Conservation (phyloP, 2,797 vertebrate genomes). For the Rhinophrynus dorsalis region DNA sequence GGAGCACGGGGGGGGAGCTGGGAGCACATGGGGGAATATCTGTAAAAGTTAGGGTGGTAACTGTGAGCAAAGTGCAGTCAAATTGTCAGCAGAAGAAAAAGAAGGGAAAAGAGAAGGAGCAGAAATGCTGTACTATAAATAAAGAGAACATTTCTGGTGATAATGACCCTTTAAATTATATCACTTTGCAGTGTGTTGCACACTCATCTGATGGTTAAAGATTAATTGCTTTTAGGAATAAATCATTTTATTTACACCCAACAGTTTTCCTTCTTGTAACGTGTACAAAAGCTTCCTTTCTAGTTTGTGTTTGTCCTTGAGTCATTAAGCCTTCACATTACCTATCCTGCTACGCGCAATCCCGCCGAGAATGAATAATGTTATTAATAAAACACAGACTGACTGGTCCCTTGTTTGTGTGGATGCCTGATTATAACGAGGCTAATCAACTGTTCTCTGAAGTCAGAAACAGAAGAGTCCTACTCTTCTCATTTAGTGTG, state of each 20-base stretch:
- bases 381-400: slow-evolving; percentile 12
- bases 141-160: too few species aligned
- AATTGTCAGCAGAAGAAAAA: too few species aligned
- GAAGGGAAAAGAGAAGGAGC: too few species aligned
- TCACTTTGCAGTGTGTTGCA: too few species aligned
- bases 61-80: too few species aligned
- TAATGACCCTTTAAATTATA: too few species aligned
- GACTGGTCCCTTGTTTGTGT: slow-evolving; percentile 1
- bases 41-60: too few species aligned
- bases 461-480: not conserved
- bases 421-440: not conserved
- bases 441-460: not conserved
- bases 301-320: not conserved
- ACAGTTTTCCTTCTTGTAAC: not conserved
- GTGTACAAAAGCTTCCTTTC: not conserved
- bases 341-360: not conserved
- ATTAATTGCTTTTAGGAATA: not conserved
- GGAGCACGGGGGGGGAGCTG: too few species aligned
- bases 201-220: too few species aligned
- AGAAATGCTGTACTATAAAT: too few species aligned
- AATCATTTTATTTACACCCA: not conserved
- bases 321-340: slow-evolving; percentile 15
- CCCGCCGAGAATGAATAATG: slow-evolving; percentile 18
- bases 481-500: not conserved
- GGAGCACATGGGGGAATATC: too few species aligned